Evolutionary conservation across 2,888 invertebrate species (phyloP).

Genomic region (Folsomia manolachei): DNA sequence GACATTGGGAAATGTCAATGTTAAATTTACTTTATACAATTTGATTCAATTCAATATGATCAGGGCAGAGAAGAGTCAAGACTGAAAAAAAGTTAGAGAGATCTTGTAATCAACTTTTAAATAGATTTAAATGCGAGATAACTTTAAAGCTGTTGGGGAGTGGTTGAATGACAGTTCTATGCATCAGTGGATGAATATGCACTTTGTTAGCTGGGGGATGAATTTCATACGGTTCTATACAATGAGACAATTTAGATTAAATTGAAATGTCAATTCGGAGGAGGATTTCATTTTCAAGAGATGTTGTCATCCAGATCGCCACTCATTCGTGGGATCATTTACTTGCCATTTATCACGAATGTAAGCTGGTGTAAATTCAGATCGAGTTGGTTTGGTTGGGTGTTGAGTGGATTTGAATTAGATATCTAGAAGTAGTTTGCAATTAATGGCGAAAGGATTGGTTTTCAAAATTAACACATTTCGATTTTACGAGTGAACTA

Average conservation of each 20-base stretch:
- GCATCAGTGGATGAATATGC: too few species aligned
- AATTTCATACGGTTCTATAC: neutral
- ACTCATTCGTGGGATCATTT: too few species aligned
- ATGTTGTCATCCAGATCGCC: too few species aligned
- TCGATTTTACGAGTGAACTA: neutral
- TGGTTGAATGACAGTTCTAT: too few species aligned
- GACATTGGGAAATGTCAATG: conserved; percentile 8
- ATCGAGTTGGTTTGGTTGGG: neutral
- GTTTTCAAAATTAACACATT: too few species aligned
- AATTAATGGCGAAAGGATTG: too few species aligned
- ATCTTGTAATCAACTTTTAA: neutral
- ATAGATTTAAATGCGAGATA: neutral
- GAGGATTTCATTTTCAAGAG: too few species aligned
- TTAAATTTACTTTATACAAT: neutral
- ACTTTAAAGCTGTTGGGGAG: neutral
- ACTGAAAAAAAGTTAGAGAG: neutral
- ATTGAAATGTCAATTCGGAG: neutral
- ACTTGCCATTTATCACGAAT: neutral
- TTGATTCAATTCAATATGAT: neutral
- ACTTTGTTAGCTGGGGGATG: too few species aligned
- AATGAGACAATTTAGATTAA: neutral
- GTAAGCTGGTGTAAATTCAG: neutral
- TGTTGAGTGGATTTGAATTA: too few species aligned
- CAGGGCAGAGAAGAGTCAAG: neutral
- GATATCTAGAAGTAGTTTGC: too few species aligned